Conservation (phyloP, 2,888 invertebrate genomes). For the Capitulum mitella region DNA sequence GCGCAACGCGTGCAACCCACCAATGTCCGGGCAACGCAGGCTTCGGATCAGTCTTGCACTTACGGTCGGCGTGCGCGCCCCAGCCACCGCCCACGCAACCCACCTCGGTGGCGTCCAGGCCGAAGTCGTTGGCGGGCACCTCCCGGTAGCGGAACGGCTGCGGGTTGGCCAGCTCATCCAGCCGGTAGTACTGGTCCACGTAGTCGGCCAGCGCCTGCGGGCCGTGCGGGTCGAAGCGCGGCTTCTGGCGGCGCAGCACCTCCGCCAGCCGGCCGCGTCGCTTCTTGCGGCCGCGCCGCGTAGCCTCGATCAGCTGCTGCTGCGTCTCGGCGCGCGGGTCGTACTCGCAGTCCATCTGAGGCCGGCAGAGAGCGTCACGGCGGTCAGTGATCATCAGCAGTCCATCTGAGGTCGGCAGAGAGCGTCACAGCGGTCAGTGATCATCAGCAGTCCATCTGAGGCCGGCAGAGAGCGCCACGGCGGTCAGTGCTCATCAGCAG, state of each 20-base stretch:
- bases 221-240: background rate
- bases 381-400: no score
- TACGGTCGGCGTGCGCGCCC: background rate
- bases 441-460: no score
- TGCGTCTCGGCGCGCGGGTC: background rate
- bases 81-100: background rate
- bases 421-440: no score
- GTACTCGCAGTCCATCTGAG: constrained; percentile 24
- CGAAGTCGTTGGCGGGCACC: constrained; percentile 83
- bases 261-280: constrained; percentile 9
- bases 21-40: no score
- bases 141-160: constrained; percentile 74
- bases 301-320: background rate
- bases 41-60: no score
- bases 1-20: no score
- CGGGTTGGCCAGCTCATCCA: constrained; percentile 44
- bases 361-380: no score
- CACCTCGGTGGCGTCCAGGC: constrained; percentile 10
- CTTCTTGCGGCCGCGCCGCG: constrained; percentile 13
- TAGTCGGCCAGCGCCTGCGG: background rate
- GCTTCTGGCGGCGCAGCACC: background rate
- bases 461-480: no score
- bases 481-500: no score
- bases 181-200: constrained; percentile 5
- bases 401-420: no score